These are phyloP conservation scores for Etia nguti DNA, from an alignment of 2,113 vertebrate genomes.

Conservation along the genomic window DNA sequence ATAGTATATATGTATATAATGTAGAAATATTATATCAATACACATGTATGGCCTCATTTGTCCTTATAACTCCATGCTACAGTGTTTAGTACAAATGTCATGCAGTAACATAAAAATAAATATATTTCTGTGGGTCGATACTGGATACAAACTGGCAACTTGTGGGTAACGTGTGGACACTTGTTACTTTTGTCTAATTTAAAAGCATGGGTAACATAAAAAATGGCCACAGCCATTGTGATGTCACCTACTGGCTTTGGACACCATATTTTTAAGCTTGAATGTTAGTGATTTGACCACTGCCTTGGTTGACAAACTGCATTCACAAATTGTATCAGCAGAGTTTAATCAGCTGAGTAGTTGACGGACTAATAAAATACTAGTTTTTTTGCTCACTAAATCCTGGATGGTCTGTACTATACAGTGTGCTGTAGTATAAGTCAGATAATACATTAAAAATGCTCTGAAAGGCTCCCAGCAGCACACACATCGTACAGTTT, in stretches of 20 bases:
- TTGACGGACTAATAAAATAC: background rate
- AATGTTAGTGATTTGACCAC: background rate
- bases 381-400: background rate
- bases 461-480: background rate
- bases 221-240: background rate
- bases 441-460: background rate
- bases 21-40: background rate
- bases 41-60: background rate
- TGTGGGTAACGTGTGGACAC: background rate
- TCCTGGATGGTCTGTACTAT: background rate
- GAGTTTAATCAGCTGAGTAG: background rate
- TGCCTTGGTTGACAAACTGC: rapidly evolving
- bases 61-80: background rate
- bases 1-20: background rate
- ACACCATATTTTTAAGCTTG: background rate
- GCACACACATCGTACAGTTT: background rate
- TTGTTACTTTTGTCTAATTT: background rate
- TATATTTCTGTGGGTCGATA: background rate
- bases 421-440: background rate
- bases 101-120: background rate
- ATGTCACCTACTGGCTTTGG: background rate
- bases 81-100: background rate
- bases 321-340: background rate
- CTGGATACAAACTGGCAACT: background rate
- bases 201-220: background rate